Percentiles rank a stretch among this genome's conserved stretches.
Conservation (phyloP, 2,888 invertebrate genomes). For the Drosophila subquinaria region DNA sequence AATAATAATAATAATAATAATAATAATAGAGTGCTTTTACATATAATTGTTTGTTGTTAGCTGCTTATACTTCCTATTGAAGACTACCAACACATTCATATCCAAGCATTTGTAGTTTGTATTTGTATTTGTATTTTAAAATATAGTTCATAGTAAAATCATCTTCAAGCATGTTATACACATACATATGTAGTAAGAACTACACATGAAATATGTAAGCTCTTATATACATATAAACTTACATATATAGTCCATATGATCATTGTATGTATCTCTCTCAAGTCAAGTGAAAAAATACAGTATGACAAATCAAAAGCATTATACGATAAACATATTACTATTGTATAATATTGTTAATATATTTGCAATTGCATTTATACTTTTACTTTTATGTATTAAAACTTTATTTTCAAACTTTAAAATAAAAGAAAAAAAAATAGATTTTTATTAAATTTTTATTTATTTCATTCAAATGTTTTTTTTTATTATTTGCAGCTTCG, state of each 20-base stretch:
- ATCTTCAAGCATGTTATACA: conserved; percentile 41
- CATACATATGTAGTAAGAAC: conserved; percentile 22
- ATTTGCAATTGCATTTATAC: conserved; percentile 26
- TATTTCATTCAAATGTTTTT: conserved; percentile 16
- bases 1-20: conserved; percentile 40
- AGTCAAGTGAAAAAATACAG: conserved; percentile 7
- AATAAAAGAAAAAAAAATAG: conserved; percentile 16
- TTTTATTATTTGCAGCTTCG: conserved; percentile 60
- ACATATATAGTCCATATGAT: conserved; percentile 29
- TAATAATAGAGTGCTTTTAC: conserved; percentile 46
- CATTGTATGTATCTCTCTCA: conserved; percentile 21
- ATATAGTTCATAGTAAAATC: conserved; percentile 34
- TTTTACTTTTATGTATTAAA: conserved; percentile 35
- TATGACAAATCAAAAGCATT: conserved; percentile 1
- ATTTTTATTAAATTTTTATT: conserved; percentile 35
- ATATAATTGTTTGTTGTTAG: conserved; percentile 78
- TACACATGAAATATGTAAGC: conserved; percentile 14
- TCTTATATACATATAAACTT: conserved; percentile 15
- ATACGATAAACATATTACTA: conserved; percentile 4
- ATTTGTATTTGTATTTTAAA: conserved; percentile 70
- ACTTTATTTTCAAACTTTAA: background rate
- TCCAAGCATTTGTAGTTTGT: conserved; percentile 74
- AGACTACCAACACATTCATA: conserved; percentile 74
- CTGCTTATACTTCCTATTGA: conserved; percentile 81
- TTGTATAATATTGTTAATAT: conserved; percentile 42